These are phyloP conservation scores for Drosophila trapezifrons DNA, from an alignment of 1,140 invertebrate genomes.

Conservation along the genomic window DNA sequence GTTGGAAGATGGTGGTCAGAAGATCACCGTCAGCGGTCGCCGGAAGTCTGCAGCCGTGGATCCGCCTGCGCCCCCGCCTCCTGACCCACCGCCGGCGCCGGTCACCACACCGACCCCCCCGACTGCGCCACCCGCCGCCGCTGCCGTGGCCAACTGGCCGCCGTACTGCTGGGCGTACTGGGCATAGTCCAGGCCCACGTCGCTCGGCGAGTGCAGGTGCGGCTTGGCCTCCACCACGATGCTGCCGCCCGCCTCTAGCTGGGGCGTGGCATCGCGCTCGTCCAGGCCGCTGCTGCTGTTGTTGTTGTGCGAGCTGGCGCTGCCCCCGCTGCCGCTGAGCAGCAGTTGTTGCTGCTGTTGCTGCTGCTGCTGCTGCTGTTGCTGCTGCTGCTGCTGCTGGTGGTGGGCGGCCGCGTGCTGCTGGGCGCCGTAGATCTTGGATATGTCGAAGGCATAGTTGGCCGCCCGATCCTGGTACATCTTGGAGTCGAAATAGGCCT, in stretches of 20 bases:
- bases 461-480: constrained; percentile 91
- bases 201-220: constrained; percentile 77
- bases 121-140: constrained; percentile 49
- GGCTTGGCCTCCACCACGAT: constrained; percentile 67
- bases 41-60: constrained; percentile 88
- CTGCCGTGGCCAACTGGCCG: constrained; percentile 66
- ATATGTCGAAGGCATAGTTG: constrained; percentile 88
- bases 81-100: constrained; percentile 32
- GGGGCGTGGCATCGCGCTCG: constrained; percentile 79
- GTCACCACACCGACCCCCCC: constrained; percentile 74
- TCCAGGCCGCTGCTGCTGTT: constrained; percentile 76
- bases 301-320: constrained; percentile 73
- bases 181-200: constrained; percentile 78
- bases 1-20: constrained; percentile 88
- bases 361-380: constrained; percentile 66
- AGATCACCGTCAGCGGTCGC: constrained; percentile 92
- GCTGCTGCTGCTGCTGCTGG: constrained; percentile 75
- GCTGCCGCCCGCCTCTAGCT: constrained; percentile 64
- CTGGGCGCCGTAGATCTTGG: constrained; percentile 87
- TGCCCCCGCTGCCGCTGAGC: constrained; percentile 48
- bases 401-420: constrained; percentile 75
- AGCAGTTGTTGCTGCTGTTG: constrained; percentile 68
- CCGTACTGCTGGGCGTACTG: constrained; percentile 84
- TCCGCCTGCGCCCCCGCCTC: constrained; percentile 69
- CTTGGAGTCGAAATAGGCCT: constrained; percentile 91